Percentiles rank a stretch among this genome's conserved stretches.
Conservation (phyloP, 2,888 invertebrate genomes). For the Megastigmus dorsalis region DNA sequence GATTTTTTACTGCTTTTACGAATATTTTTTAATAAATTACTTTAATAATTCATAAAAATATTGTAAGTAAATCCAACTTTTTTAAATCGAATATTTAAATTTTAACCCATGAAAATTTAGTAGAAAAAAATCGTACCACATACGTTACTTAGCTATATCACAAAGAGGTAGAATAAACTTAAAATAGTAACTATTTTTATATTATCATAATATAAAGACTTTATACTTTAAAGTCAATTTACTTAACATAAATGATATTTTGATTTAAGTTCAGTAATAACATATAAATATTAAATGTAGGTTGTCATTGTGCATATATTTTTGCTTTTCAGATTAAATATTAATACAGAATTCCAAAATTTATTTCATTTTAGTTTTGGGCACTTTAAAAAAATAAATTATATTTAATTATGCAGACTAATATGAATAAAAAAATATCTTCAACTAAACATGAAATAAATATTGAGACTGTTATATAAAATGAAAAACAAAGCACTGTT, state of each 20-base stretch:
- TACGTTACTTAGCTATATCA: constrained; percentile 1
- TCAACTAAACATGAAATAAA: constrained; percentile 1
- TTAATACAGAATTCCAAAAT: background rate
- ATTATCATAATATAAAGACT: too few relatives aligned
- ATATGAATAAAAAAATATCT: background rate
- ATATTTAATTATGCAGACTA: background rate
- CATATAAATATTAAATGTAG: background rate
- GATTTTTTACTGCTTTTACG: background rate
- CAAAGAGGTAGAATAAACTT: constrained; percentile 17
- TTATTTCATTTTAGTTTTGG: background rate
- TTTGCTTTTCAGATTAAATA: background rate
- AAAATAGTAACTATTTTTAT: background rate
- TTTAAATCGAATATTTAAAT: too few relatives aligned
- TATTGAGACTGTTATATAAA: background rate
- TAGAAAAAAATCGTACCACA: constrained; percentile 1
- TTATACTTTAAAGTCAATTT: background rate
- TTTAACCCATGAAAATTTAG: too few relatives aligned
- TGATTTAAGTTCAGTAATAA: background rate
- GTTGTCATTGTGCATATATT: too few relatives aligned
- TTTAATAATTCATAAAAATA: too few relatives aligned
- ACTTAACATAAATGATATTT: background rate
- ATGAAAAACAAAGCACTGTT: background rate
- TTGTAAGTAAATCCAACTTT: too few relatives aligned
- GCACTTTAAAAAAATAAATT: background rate
- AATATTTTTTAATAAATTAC: too few relatives aligned